Evolutionary conservation across 1,140 invertebrate species (phyloP), one percentile per base, ranked within the genome.

Genomic region (Ylistrum balloti): DNA sequence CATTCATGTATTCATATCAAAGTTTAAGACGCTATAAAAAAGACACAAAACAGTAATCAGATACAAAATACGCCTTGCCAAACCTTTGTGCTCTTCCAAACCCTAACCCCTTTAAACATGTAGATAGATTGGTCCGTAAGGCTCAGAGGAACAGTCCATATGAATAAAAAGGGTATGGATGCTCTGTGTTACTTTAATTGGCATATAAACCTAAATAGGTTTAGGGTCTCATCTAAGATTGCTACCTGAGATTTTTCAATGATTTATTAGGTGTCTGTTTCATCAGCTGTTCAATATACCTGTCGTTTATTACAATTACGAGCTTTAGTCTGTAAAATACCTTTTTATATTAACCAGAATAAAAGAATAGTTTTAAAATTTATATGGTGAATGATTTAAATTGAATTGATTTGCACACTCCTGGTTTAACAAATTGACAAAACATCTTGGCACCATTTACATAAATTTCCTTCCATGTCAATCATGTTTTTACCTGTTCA

Each of bases 361-460:
- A 74, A 74, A 74, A 74, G 56, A 74, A 74, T n/a, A 74, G 22
- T 74, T 74, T 74, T n/a, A 74, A 56, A 74, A 74, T 28, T 17
- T 17, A 28, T 74, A 28, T 74, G 41, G 20, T 9, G 28, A 9
- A 9, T 74, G 28, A 74, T 74, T 74, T 28, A 17, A 45, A 74
- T 11, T 74, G 56, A 9, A 45, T 45, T 7, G n/a, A 74, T 74
- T 17, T 1, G 28, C n/a, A 28, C 11, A 74, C 56, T 74, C 9
- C 5, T 38, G n/a, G n/a, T 7, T 45, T 45, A 13, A 45, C 41
- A 45, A 45, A 45, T 45, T 45, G 41, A 74, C n/a, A 74, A 74
- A 74, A 74, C 56, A 17, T 28, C 56, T 74, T n/a, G 56, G 56
- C 3, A 74, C 56, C 22, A 11, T 74, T 74, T 74, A 74, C 56